Evolutionary conservation across 2,797 vertebrate genomes (phyloP).

Genomic region (Paramormyrops hopkinsi): DNA sequence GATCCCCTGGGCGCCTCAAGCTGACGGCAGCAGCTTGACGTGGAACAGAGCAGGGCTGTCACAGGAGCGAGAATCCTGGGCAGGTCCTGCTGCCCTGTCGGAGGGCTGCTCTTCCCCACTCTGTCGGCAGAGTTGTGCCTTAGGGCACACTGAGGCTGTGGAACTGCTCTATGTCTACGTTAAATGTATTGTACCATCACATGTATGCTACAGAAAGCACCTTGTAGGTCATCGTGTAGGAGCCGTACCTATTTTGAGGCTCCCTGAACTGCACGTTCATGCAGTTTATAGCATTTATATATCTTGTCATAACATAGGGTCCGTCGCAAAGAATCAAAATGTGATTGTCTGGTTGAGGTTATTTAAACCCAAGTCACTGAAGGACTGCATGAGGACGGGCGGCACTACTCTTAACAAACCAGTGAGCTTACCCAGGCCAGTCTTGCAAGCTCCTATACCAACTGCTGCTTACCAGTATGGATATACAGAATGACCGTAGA

Average conservation of each 20-base stretch:
- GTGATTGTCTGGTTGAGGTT: not conserved
- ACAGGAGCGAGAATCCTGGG: not conserved
- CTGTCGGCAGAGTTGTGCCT: not conserved
- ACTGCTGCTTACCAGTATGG: not conserved
- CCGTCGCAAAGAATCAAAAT: not conserved
- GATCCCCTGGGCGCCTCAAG: not conserved
- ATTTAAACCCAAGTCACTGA: not conserved
- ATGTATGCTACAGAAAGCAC: not conserved
- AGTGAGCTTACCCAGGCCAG: not conserved
- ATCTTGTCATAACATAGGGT: not conserved
- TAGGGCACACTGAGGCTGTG: not conserved
- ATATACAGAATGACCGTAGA: not conserved
- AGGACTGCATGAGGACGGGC: not conserved
- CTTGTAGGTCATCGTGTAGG: not conserved
- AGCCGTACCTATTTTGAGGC: not conserved
- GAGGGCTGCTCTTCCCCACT: not conserved
- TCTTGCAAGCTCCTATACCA: not conserved
- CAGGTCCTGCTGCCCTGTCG: not conserved
- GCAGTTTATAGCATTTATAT: not conserved
- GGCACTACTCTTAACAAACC: not conserved
- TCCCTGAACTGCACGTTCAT: not conserved
- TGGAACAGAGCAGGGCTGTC: slow-evolving; percentile 17
- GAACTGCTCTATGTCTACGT: not conserved
- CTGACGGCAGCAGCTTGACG: slow-evolving; percentile 9
- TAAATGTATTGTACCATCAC: not conserved